Evolutionary conservation across 2,113 vertebrate species (phyloP).

Genomic region (Myotis yumanensis): DNA sequence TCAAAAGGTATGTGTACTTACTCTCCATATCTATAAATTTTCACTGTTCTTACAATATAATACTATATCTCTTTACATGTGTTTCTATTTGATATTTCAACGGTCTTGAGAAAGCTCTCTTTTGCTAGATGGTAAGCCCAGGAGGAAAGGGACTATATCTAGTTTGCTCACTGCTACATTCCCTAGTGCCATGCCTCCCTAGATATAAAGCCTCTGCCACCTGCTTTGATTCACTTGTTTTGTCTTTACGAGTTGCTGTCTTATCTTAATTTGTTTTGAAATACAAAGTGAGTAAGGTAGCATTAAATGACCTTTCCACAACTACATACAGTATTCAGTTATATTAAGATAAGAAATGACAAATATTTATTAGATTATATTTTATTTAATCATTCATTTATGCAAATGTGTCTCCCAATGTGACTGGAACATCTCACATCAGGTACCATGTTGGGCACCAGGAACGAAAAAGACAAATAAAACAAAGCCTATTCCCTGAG

Average conservation of each 20-base stretch:
- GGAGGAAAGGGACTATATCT: not conserved
- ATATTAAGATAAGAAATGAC: not conserved
- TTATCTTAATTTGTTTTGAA: constrained; percentile 15
- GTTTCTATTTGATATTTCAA: not conserved
- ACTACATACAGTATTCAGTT: not conserved
- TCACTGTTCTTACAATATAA: not conserved
- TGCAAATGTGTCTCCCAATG: not conserved
- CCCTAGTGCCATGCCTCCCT: not conserved
- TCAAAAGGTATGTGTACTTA: not conserved
- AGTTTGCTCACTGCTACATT: not conserved
- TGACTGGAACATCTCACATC: not conserved
- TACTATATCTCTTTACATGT: not conserved
- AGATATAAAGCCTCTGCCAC: not conserved
- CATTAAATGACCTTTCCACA: constrained; percentile 10
- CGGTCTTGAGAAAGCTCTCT: not conserved
- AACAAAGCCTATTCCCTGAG: not conserved
- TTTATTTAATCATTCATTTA: constrained; percentile 7
- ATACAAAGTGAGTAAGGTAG: constrained; percentile 27
- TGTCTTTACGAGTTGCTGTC: not conserved
- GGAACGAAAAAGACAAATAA: not conserved
- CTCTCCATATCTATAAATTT: not conserved
- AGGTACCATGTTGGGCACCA: not conserved
- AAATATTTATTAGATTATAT: not conserved
- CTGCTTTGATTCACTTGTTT: not conserved
- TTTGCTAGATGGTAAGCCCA: not conserved